Conservation (phyloP, 2,797 vertebrate genomes). For the Lophius americanus region DNA sequence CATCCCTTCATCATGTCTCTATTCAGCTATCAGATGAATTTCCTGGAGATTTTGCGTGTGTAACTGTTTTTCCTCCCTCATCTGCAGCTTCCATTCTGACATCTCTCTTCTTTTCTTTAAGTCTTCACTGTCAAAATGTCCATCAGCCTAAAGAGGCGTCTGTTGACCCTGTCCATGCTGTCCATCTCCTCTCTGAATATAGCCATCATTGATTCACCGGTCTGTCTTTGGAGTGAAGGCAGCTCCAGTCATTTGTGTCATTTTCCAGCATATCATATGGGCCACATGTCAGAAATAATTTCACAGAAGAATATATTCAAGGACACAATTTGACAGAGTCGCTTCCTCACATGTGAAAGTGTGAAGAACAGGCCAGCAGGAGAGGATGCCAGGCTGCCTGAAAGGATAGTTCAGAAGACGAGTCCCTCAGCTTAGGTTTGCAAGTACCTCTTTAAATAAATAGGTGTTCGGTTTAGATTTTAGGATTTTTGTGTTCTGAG, state of each 20-base stretch:
- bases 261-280: conserved; percentile 39
- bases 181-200: conserved; percentile 58
- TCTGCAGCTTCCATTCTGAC: conserved; percentile 22
- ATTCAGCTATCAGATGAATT: conserved; percentile 16
- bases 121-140: conserved; percentile 31
- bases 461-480: conserved; percentile 50
- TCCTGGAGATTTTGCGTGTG: conserved; percentile 33
- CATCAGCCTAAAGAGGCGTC: conserved; percentile 31
- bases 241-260: conserved; percentile 8
- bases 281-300: conserved; percentile 32
- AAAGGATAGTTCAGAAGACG: conserved; percentile 39
- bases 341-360: conserved; percentile 14
- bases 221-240: conserved; percentile 34
- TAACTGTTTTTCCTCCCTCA: conserved; percentile 18
- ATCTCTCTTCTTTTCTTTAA: conserved; percentile 26
- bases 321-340: conserved; percentile 24
- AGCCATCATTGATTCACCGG: conserved; percentile 31
- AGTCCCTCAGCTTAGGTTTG: conserved; percentile 39
- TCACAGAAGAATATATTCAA: conserved; percentile 28
- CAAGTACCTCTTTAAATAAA: conserved; percentile 50
- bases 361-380: conserved; percentile 8
- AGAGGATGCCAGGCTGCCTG: conserved; percentile 19
- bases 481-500: background rate
- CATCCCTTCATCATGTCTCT: background rate
- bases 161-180: conserved; percentile 18